These are phyloP conservation scores for Ophion slaviceki DNA, from an alignment of 2,888 invertebrate species.

Conservation along the genomic window DNA sequence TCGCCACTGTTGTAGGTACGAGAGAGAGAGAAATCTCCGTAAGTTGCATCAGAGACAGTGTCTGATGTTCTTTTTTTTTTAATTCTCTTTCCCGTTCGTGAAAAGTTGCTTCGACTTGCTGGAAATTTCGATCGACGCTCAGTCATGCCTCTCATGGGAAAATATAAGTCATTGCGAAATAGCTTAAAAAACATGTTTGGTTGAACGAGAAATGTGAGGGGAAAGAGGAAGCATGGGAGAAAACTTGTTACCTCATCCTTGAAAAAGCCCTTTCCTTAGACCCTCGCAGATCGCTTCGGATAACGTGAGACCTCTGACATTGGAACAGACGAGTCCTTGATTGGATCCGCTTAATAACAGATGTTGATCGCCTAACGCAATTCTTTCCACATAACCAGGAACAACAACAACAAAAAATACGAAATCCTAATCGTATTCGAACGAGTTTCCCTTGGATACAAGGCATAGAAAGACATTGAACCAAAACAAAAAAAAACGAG, in stretches of 20 bases:
- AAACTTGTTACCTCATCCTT: slow-evolving; percentile 51
- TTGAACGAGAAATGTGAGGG: not conserved
- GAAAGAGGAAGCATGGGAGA: slow-evolving; percentile 9
- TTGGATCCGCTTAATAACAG: slow-evolving; percentile 69
- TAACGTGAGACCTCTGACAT: slow-evolving; percentile 64
- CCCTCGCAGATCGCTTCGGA: slow-evolving; percentile 53
- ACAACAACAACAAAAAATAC: not conserved
- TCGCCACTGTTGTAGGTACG: slow-evolving; percentile 9
- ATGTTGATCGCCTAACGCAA: slow-evolving; percentile 39
- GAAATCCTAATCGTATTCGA: slow-evolving; percentile 20
- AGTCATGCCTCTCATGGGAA: slow-evolving; percentile 14
- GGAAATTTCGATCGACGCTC: not conserved
- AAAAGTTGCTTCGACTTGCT: slow-evolving; percentile 7
- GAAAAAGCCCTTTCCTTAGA: slow-evolving; percentile 61
- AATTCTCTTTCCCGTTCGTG: not conserved
- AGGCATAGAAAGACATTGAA: slow-evolving; percentile 12
- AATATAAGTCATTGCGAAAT: not conserved
- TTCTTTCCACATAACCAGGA: not conserved
- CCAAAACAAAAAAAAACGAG: slow-evolving; percentile 34
- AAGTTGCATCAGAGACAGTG: slow-evolving; percentile 24
- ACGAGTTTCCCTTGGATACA: slow-evolving; percentile 35
- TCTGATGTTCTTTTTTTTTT: not conserved
- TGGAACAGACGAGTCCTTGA: slow-evolving; percentile 64
- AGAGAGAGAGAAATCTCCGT: slow-evolving; percentile 5
- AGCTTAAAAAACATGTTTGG: not conserved